These are phyloP conservation scores for Saccopteryx leptura DNA, from an alignment of 2,113 vertebrate species.

Conservation along the genomic window DNA sequence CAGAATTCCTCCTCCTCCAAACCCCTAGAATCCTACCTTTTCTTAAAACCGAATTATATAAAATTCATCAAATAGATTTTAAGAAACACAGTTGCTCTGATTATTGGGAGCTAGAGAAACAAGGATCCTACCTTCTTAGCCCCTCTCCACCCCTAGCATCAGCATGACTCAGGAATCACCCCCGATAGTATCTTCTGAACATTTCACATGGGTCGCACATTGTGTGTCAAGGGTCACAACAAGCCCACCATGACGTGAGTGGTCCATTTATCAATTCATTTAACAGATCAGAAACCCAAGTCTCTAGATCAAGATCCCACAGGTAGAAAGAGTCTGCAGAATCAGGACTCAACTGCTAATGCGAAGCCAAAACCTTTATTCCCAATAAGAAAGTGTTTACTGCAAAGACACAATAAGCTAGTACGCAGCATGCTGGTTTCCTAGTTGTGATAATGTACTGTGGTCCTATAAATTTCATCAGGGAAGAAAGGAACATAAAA, in stretches of 20 bases:
- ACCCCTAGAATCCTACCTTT: background rate
- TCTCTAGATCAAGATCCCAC: background rate
- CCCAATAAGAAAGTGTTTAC: rapidly evolving
- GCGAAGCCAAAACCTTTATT: background rate
- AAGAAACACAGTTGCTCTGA: no score
- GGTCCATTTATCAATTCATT: background rate
- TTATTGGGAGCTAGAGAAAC: background rate
- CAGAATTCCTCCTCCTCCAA: background rate
- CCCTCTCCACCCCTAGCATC: rapidly evolving
- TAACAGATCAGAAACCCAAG: background rate
- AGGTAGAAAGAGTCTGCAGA: background rate
- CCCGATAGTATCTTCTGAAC: background rate
- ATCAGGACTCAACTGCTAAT: background rate
- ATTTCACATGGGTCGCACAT: rapidly evolving
- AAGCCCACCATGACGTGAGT: background rate
- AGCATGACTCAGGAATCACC: background rate
- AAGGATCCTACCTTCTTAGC: background rate
- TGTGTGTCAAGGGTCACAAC: background rate
- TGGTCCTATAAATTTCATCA: rapidly evolving
- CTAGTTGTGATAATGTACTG: no score
- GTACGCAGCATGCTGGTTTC: rapidly evolving
- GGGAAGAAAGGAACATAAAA: background rate
- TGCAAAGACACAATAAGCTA: background rate
- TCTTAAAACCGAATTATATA: background rate
- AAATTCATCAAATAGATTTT: background rate